Conservation (phyloP, 1,140 invertebrate genomes). For the Cherax destructor region DNA sequence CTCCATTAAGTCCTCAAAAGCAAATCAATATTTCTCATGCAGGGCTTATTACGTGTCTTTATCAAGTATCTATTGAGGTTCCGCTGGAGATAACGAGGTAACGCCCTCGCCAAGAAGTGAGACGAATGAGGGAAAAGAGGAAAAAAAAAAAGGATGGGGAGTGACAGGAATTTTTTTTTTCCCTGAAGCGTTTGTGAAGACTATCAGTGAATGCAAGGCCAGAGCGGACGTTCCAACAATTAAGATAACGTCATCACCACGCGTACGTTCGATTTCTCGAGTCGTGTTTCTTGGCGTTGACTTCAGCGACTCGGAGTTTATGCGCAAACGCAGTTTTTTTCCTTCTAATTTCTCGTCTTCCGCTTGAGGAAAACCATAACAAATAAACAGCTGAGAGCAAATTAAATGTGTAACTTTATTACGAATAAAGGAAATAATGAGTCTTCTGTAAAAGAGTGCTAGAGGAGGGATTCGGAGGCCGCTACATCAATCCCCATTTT, state of each 20-base stretch:
- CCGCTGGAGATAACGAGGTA: background rate
- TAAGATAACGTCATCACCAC: conserved; percentile 3
- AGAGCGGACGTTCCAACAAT: background rate
- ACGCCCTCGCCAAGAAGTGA: background rate
- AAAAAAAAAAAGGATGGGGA: background rate
- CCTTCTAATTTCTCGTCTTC: no score
- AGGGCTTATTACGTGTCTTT: background rate
- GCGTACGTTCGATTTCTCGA: background rate
- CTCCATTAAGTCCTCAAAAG: background rate
- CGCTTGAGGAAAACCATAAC: no score
- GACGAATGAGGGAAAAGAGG: background rate
- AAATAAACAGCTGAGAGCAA: no score
- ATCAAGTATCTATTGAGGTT: background rate
- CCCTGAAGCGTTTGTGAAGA: background rate
- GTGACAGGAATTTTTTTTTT: background rate
- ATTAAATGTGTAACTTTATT: no score
- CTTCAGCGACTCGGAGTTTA: background rate
- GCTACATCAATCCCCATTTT: background rate
- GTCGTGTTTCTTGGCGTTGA: background rate
- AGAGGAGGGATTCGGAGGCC: background rate
- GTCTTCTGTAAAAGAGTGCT: background rate
- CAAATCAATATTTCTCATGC: background rate
- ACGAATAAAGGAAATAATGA: no score
- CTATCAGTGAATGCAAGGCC: background rate
- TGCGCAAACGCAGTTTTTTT: no score